These are phyloP conservation scores for Drosophila grimshawi DNA, from an alignment of 1,140 invertebrate genomes.

Conservation along the genomic window DNA sequence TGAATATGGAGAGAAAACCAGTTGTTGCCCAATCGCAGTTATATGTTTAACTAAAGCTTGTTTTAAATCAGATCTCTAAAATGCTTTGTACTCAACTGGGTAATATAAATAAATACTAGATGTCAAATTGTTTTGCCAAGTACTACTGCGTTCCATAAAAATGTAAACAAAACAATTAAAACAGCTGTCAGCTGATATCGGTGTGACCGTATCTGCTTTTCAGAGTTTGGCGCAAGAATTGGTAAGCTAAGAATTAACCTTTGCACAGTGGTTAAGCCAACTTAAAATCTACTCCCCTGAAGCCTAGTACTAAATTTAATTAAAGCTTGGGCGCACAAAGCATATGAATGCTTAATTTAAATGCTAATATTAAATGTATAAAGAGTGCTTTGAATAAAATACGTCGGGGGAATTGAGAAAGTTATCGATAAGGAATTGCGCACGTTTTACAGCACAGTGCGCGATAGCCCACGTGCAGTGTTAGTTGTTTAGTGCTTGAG, in stretches of 20 bases:
- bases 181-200: slow-evolving; percentile 36
- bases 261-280: not conserved
- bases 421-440: no score
- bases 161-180: slow-evolving; percentile 51
- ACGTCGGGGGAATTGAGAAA: no score
- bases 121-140: slow-evolving; percentile 18
- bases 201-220: slow-evolving; percentile 30
- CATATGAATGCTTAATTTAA: no score
- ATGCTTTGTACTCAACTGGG: not conserved
- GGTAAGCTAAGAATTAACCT: not conserved
- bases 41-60: not conserved
- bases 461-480: slow-evolving; percentile 35
- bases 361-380: no score
- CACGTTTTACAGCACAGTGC: slow-evolving; percentile 18
- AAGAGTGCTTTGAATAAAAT: no score
- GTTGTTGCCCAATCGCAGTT: slow-evolving; percentile 7
- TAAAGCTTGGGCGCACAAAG: no score
- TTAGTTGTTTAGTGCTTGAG: not conserved
- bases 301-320: not conserved
- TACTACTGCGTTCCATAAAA: slow-evolving; percentile 38
- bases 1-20: not conserved
- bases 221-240: not conserved
- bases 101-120: slow-evolving; percentile 15
- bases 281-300: not conserved
- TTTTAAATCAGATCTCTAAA: not conserved